Conservation (phyloP, 2,888 invertebrate genomes). For the Pollenia angustigena region DNA sequence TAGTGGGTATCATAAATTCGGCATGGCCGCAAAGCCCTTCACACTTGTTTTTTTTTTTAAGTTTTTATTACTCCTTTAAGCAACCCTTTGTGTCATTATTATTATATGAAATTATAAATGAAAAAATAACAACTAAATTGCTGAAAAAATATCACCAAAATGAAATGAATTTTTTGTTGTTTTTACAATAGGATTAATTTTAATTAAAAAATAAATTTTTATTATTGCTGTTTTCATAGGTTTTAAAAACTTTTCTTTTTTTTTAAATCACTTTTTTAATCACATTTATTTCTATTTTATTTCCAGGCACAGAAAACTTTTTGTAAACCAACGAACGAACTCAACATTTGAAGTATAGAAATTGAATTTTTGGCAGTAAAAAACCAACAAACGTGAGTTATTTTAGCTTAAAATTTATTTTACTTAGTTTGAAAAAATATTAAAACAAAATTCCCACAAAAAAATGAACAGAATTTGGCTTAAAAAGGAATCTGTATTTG, state of each 20-base stretch:
- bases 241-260: constrained; percentile 52
- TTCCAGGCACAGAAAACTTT: constrained; percentile 51
- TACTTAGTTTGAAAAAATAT: neutral
- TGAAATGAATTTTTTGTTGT: constrained; percentile 12
- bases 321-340: neutral
- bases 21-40: too few species aligned
- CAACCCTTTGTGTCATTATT: constrained; percentile 41
- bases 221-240: constrained; percentile 37
- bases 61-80: neutral
- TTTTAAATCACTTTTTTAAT: constrained; percentile 31
- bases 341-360: constrained; percentile 31
- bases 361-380: constrained; percentile 20
- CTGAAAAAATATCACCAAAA: constrained; percentile 19
- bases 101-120: constrained; percentile 5
- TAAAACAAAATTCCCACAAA: neutral
- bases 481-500: neutral
- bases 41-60: constrained; percentile 2
- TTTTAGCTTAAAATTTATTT: constrained; percentile 54
- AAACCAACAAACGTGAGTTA: constrained; percentile 65
- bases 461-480: constrained; percentile 18
- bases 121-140: neutral
- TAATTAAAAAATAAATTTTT: constrained; percentile 61
- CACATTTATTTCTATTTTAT: constrained; percentile 40
- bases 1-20: too few species aligned
- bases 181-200: constrained; percentile 65